Conservation (phyloP, 2,888 invertebrate genomes). For the Mechanitis mazaeus region DNA sequence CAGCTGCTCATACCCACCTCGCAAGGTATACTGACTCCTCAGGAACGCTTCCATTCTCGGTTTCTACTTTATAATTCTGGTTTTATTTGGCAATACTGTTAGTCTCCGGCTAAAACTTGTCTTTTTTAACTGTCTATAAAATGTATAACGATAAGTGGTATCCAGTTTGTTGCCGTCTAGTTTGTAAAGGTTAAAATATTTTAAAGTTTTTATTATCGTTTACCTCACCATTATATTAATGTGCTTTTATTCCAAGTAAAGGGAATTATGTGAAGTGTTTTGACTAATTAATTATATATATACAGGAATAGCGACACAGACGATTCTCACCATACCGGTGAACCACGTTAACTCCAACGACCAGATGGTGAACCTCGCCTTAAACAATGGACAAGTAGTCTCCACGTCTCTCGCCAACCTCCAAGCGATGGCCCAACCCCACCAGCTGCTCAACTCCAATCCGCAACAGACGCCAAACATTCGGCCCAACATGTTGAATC, state of each 20-base stretch:
- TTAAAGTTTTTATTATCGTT: too few relatives aligned
- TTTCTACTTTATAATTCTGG: too few relatives aligned
- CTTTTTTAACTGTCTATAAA: not conserved
- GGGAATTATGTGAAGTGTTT: not conserved
- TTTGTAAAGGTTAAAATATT: too few relatives aligned
- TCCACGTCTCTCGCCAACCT: conserved; percentile 89
- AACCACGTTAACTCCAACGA: conserved; percentile 88
- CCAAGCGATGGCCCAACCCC: conserved; percentile 85
- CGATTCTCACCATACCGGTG: conserved; percentile 95
- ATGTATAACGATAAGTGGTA: not conserved
- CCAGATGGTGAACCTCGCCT: conserved; percentile 86
- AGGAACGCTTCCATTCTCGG: too few relatives aligned
- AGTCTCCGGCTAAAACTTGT: not conserved
- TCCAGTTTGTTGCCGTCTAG: too few relatives aligned
- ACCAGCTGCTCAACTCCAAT: conserved; percentile 79
- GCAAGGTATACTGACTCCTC: conserved; percentile 79
- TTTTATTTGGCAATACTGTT: not conserved
- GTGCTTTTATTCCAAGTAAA: too few relatives aligned
- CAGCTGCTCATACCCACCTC: conserved; percentile 96
- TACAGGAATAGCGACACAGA: conserved; percentile 94
- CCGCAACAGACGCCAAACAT: conserved; percentile 70
- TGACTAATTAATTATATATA: conserved; percentile 10
- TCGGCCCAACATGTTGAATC: conserved; percentile 74
- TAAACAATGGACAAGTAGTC: conserved; percentile 90
- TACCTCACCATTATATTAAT: too few relatives aligned